These are phyloP conservation scores for Ophraella communa DNA, from an alignment of 2,888 invertebrate species.

Conservation along the genomic window DNA sequence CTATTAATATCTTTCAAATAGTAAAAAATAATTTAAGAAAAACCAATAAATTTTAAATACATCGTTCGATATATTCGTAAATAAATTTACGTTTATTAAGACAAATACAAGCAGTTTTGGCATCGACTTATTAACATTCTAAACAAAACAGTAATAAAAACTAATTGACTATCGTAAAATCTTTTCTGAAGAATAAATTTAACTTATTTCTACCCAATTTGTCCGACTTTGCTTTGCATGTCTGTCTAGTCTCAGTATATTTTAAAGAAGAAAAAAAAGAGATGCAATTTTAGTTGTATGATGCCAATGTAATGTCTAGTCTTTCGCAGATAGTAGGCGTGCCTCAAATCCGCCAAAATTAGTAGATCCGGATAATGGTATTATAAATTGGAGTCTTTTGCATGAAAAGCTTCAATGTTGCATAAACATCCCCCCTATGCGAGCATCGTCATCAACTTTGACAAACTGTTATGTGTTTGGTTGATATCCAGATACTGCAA, in stretches of 20 bases:
- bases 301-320: constrained; percentile 55
- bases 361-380: constrained; percentile 49
- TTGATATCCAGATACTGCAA: constrained; percentile 59
- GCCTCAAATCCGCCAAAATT: constrained; percentile 46
- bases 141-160: constrained; percentile 12
- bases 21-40: too few relatives aligned
- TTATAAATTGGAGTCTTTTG: constrained; percentile 50
- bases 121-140: constrained; percentile 6
- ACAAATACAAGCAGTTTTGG: background rate
- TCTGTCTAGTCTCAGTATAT: constrained; percentile 52
- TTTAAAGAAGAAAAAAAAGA: constrained; percentile 47
- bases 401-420: constrained; percentile 42
- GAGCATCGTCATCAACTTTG: constrained; percentile 57
- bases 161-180: constrained; percentile 12
- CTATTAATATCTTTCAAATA: too few relatives aligned
- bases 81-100: background rate
- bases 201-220: constrained; percentile 50
- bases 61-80: too few relatives aligned
- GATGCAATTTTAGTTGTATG: constrained; percentile 49
- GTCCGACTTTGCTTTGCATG: constrained; percentile 40
- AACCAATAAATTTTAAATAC: too few relatives aligned
- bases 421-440: constrained; percentile 30
- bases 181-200: constrained; percentile 38
- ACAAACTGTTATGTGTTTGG: constrained; percentile 62
- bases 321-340: constrained; percentile 47